A percentile compares a stretch with the other conserved stretches of the same genome.
Evolutionary conservation across 2,797 vertebrate species (phyloP).

Genomic region (Esox lucius): DNA sequence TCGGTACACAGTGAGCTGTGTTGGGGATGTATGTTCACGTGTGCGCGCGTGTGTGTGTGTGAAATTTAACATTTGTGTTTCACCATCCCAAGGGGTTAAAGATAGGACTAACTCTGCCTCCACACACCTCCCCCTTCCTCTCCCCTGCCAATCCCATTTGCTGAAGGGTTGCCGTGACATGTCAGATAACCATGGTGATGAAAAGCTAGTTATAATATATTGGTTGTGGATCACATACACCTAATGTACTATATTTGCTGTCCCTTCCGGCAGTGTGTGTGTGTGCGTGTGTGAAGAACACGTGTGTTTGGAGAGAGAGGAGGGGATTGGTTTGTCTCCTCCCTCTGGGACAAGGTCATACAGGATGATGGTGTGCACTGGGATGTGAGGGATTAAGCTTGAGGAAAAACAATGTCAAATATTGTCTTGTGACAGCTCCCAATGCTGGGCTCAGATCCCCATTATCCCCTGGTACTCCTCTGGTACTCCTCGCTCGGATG

Average conservation of each 20-base stretch:
- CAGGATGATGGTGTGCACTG: background rate
- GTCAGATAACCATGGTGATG: background rate
- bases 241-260: conserved; percentile 8
- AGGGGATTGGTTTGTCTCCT: background rate
- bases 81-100: conserved; percentile 32
- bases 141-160: background rate
- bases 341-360: background rate
- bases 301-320: background rate
- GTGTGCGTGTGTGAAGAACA: background rate
- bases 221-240: conserved; percentile 4
- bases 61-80: background rate
- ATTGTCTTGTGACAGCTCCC: too few species aligned
- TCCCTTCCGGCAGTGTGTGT: background rate
- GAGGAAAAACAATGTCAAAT: background rate
- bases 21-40: too few species aligned
- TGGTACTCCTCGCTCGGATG: background rate
- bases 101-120: conserved; percentile 43
- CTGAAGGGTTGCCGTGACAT: conserved; percentile 9
- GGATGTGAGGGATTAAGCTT: background rate
- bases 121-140: conserved; percentile 1
- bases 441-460: too few species aligned
- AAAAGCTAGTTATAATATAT: background rate
- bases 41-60: too few species aligned
- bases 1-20: too few species aligned
- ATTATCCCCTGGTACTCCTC: background rate